Evolutionary conservation across 2,797 vertebrate genomes (phyloP), one percentile per base, ranked within the genome.

Genomic region (Mergus octosetaceus): DNA sequence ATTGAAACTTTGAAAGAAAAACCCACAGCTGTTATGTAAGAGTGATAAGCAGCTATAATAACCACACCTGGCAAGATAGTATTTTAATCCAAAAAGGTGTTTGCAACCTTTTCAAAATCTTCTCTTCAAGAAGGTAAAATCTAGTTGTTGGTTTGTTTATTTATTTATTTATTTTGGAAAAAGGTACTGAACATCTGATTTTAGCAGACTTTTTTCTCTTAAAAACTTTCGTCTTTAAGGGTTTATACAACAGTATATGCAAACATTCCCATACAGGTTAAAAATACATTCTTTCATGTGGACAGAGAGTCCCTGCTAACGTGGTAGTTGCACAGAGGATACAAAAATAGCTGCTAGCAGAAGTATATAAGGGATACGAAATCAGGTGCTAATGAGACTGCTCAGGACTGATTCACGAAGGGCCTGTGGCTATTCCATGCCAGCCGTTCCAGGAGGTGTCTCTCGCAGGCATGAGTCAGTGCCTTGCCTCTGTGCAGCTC

Each of bases 301-400:
- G 69, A 85, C 74, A 73, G 68, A 86, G 61, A 32, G 57, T 68
- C 89, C 77, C 64, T 89, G 56, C 11, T 47, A 70, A 75, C 27
- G 51, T 2, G 0, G 45, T 74, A 53, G 47, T 72, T 91, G 56
- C 47, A 80, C 0, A 30, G 25, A 70, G 45, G 74, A 47, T 61
- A 91, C 49, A 96, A 94, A 95, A 95, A 94, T 82, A 95, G 90
- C 71, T 39, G 81, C 58, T 78, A 94, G 71, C 11, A 3, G 7
- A 81, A 85, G 56, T 60, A 24, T 28, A 60, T 43, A 47, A 0
- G 3, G 39, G 83, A 57, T 41, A 69, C 45, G 77, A 93, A 93
- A 85, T 65, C 93, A 85, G 81, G 91, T 90, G 89, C 61, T 94
- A 89, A 89, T 89, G 74, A 94, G 84, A 19, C 89, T 95, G 45